Base-by-base conservation (phyloP, 1,140 invertebrate genomes). In the Drosophila kohkoa region DNA sequence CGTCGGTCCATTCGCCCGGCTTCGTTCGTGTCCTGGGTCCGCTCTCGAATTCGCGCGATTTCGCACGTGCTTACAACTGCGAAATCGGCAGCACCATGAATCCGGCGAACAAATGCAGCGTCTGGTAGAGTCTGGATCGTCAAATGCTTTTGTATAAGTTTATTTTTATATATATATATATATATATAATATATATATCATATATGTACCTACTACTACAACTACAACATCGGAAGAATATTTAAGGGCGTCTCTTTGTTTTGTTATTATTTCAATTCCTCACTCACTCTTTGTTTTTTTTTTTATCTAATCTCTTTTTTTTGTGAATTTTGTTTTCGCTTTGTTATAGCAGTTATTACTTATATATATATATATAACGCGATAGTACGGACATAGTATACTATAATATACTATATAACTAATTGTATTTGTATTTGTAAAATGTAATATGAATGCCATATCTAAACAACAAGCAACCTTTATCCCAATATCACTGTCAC, bases 1-100 rank as follows among this genome's bases (percentile, higher is more conserved):
- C 98, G 8, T 98, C 98, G 4, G 98, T 98, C 6, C 99, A 99
- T 91, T 98, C 98, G 8, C 98, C 98, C 0, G 98, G 98, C 6
- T 96, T 97, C 0, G 97, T 99, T 10, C 94, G 98, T 35, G 98
- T 99, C 0, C 93, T 98, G 25, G 98, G 98, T 3, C 97, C 98
- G 0, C 93, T 99, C 3, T 98, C 98, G 1, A 99, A 99, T 92
- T 98, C 97, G 1, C 93, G 95, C 51, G 98, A 99, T 86, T 99
- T 99, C 92, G 95, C 98, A 1, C 93, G 94, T 80, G 98, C 98
- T 64, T 98, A 95, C 91, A 93, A 94, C 62, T 98, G 98, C 91
- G 95, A 95, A 0, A 70, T 93, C 6, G 97, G 96, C 7, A 96
- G 96, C 32, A 95, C 95, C 1, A 99, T 99, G 98, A 99, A 99